A percentile compares a stretch with the other conserved stretches of the same genome.
Conservation (phyloP, 2,888 invertebrate species). For the Drosophila percnosoma region DNA sequence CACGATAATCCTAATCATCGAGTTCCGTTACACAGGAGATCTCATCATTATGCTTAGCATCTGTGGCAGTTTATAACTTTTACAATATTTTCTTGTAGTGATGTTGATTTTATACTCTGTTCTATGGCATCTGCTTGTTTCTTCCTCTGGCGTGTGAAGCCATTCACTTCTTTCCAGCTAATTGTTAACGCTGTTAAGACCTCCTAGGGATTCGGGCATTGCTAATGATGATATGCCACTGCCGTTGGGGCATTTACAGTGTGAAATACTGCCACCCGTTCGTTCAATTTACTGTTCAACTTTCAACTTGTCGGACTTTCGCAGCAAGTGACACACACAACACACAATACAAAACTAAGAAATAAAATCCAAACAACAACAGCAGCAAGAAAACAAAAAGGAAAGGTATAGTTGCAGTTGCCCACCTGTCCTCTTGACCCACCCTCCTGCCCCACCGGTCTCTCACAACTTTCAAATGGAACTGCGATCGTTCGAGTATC, state of each 20-base stretch:
- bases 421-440: constrained; percentile 33
- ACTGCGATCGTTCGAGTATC: constrained; percentile 60
- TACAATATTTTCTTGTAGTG: background rate
- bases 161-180: constrained; percentile 56
- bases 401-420: constrained; percentile 61
- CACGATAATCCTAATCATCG: background rate
- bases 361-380: constrained; percentile 38
- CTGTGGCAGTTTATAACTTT: background rate
- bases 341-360: constrained; percentile 16
- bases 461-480: constrained; percentile 71
- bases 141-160: constrained; percentile 13
- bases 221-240: constrained; percentile 66
- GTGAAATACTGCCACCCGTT: constrained; percentile 58
- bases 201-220: constrained; percentile 67
- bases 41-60: background rate
- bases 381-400: constrained; percentile 38
- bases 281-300: constrained; percentile 64
- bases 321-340: constrained; percentile 75
- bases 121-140: constrained; percentile 7
- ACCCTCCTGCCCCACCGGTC: background rate
- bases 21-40: background rate
- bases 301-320: constrained; percentile 78
- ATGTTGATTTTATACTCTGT: background rate
- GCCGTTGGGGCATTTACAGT: constrained; percentile 41
- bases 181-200: constrained; percentile 55